Percentiles rank a stretch among this genome's conserved stretches.
These are phyloP conservation scores for Lagopus leucura DNA, from an alignment of 2,113 vertebrate genomes.

Conservation along the genomic window DNA sequence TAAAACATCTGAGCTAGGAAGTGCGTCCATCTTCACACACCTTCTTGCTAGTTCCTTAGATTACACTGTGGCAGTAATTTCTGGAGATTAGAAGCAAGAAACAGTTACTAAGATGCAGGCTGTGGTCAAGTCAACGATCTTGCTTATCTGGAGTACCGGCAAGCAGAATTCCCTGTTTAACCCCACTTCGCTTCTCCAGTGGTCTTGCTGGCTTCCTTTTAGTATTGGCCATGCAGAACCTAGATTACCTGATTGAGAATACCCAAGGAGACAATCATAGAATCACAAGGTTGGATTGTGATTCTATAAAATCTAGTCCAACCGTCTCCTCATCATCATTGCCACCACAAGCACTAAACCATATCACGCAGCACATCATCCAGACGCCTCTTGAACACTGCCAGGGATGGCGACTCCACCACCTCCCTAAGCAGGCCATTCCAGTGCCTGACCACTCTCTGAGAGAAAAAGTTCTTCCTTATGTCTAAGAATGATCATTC, in stretches of 20 bases:
- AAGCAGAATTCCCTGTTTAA: not conserved
- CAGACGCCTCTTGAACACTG: no score
- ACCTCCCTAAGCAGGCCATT: no score
- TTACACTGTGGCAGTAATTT: not conserved
- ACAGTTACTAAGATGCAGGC: not conserved
- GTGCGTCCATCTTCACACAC: not conserved
- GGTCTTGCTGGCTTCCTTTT: not conserved
- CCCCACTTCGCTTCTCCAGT: not conserved
- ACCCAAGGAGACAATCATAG: not conserved
- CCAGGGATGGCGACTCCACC: no score
- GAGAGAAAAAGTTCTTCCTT: no score
- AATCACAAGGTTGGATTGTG: no score
- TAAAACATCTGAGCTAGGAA: not conserved
- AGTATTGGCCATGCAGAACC: not conserved
- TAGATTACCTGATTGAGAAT: not conserved
- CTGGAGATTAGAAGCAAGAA: not conserved
- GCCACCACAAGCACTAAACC: no score
- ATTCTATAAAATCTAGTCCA: no score
- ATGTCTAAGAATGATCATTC: not conserved
- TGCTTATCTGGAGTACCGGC: accelerated
- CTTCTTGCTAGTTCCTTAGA: not conserved
- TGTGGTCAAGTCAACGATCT: accelerated
- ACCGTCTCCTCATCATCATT: no score
- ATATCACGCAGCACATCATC: no score
- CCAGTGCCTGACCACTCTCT: no score